Evolutionary conservation across 2,113 vertebrate genomes (phyloP).

Genomic region (Dinomys branickii): DNA sequence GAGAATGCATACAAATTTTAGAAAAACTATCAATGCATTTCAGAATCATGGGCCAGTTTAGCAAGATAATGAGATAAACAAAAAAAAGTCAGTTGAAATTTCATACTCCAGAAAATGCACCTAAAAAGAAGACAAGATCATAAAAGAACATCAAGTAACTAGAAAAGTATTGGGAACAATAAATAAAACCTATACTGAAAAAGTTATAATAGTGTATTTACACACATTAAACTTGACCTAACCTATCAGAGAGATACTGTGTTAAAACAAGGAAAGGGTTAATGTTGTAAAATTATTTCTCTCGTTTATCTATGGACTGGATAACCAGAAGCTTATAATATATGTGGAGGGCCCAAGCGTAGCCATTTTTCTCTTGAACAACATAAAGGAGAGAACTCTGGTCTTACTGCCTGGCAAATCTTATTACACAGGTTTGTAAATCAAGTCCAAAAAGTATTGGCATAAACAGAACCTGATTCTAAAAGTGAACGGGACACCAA

Average conservation of each 20-base stretch:
- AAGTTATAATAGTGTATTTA: not conserved
- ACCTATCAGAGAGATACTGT: not conserved
- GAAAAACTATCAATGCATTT: not conserved
- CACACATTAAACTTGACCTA: not conserved
- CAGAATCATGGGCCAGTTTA: not conserved
- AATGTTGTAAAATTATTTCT: not conserved
- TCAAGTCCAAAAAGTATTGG: not conserved
- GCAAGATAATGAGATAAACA: not conserved
- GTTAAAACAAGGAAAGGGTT: not conserved
- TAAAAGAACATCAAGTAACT: not conserved
- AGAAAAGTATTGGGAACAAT: not conserved
- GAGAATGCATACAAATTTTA: not conserved
- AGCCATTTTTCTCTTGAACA: not conserved
- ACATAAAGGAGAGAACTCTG: not conserved
- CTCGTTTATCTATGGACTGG: not conserved
- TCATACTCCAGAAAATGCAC: not conserved
- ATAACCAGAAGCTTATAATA: not conserved
- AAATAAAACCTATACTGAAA: not conserved
- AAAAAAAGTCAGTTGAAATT: not conserved
- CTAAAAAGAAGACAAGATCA: not conserved
- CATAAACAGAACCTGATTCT: not conserved
- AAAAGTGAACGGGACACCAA: not conserved
- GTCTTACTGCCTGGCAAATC: not conserved
- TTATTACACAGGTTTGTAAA: not conserved
- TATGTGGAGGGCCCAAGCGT: not conserved